Base-by-base conservation (phyloP, 1,140 invertebrate species). In the Drosophila sproati region DNA sequence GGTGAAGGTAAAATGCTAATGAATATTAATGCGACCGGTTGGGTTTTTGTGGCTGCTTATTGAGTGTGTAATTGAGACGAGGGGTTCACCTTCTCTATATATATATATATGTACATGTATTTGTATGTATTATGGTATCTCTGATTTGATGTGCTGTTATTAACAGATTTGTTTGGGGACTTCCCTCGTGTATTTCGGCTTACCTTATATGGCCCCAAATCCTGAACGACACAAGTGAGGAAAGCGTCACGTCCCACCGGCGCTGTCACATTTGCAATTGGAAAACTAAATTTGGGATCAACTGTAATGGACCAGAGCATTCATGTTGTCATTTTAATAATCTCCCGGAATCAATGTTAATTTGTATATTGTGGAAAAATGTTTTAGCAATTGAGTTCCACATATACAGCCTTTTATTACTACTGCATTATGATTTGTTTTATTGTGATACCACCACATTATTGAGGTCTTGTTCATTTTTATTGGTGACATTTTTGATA, bases 161-260 rank as follows among this genome's bases (percentile, higher is more conserved):
- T 61, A 69, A 41, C 50, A 66, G 73, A 71, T 68, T 82, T 62
- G 35, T 48, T 48, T 48, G 8, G 20, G 7, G 3, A 5, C 7
- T n/a, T 20, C 91, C 20, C 20, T 20, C 20, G 20, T 20, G 20
- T 20, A 20, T 20, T 20, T 20, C 20, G 20, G 20, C 20, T 93
- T 94, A 98, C 97, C 96, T 97, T 98, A 93, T 96, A 98, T 3
- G 94, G 94, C 32, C 95, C 96, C 54, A 98, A 93, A 92, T 97
- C 96, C 90, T 97, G 95, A 4, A 98, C 97, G 31, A 96, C 94
- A 81, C 97, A 98, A 28, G 96, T 94, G 31, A 98, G 94, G 48
- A 96, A 95, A 1, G 96, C 97, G 92, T 98, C 97, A 77, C 97
- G 94, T 56, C 97, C 97, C 47, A 97, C 94, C 5, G 97, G 94